Evolutionary conservation across 2,888 invertebrate genomes (phyloP).

Genomic region (Mantis religiosa): DNA sequence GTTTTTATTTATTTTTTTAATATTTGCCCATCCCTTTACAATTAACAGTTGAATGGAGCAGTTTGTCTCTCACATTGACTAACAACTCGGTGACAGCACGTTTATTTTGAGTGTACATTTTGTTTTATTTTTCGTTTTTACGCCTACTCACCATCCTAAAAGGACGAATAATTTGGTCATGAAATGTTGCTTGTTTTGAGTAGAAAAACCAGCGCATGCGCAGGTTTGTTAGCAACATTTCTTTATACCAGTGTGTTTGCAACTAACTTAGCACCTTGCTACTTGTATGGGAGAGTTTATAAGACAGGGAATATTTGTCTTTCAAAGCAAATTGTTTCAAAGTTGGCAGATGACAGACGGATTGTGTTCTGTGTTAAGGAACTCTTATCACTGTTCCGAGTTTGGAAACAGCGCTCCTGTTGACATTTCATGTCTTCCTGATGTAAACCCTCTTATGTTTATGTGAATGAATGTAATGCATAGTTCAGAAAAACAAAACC

Average conservation of each 20-base stretch:
- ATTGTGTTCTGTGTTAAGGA: too few relatives aligned
- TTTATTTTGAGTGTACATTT: not conserved
- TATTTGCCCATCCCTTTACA: slow-evolving; percentile 28
- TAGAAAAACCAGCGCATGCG: not conserved
- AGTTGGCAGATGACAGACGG: too few relatives aligned
- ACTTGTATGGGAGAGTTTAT: too few relatives aligned
- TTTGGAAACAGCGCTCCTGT: too few relatives aligned
- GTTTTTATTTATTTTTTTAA: slow-evolving; percentile 5
- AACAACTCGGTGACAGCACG: not conserved
- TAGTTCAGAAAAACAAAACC: too few relatives aligned
- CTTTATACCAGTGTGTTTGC: not conserved
- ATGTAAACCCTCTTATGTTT: too few relatives aligned
- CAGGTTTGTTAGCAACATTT: not conserved
- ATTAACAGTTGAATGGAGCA: slow-evolving; percentile 12
- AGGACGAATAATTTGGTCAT: not conserved
- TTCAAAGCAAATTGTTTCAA: too few relatives aligned
- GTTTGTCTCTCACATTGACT: not conserved
- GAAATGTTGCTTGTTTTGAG: not conserved
- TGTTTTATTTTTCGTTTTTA: not conserved
- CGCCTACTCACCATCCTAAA: not conserved
- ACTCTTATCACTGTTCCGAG: too few relatives aligned
- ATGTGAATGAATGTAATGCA: too few relatives aligned
- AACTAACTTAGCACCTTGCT: not conserved
- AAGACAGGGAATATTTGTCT: too few relatives aligned
- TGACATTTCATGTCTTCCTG: too few relatives aligned